Base-by-base conservation (phyloP, 2,113 vertebrate species). In the Pardalotus punctatus region DNA sequence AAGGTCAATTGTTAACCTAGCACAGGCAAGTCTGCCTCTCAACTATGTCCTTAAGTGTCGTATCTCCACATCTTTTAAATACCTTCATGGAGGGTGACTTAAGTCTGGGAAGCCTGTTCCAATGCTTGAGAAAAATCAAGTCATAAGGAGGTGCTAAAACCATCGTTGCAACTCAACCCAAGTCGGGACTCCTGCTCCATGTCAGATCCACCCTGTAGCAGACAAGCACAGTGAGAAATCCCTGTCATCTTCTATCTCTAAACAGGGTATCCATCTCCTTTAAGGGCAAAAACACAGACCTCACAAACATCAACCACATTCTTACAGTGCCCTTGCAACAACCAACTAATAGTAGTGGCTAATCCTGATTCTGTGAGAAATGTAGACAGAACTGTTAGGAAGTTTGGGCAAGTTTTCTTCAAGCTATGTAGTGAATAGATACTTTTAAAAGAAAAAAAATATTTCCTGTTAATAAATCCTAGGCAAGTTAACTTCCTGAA, bases 261-360 rank as follows among this genome's bases (percentile, higher is more conserved):
- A 81, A n/a, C 11, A 89, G 64, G 5, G 14, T 58, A 69, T 31
- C 17, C 27, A 9, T 42, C 23, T 70, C 36, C n/a, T 51, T 69
- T 71, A 56, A 7, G 2, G 17, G 13, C 51, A 14, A 88, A 72
- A 65, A 19, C 12, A 9, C 18, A 61, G 48, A 64, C 8, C 36
- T 71, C 61, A 17, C 42, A 66, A 47, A 90, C 21, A 87, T 93
- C 78, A 95, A 22, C 87, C 77, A n/a, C 90, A 73, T 95, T 86
- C 82, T 90, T 96, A 89, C 61, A 88, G 58, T 65, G 88, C 81
- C 48, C 66, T 88, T 87, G 65, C 51, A 94, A 82, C 23, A 96
- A 78, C 25, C 81, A 94, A 61, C 58, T 93, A 77, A 64, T 54
- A 94, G 28, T 35, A 50, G 47, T 85, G 69, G 19, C 42, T 94